Percentiles rank a stretch among this genome's conserved stretches.
Conservation (phyloP, 1,140 invertebrate genomes). For the Ladona fulva region DNA sequence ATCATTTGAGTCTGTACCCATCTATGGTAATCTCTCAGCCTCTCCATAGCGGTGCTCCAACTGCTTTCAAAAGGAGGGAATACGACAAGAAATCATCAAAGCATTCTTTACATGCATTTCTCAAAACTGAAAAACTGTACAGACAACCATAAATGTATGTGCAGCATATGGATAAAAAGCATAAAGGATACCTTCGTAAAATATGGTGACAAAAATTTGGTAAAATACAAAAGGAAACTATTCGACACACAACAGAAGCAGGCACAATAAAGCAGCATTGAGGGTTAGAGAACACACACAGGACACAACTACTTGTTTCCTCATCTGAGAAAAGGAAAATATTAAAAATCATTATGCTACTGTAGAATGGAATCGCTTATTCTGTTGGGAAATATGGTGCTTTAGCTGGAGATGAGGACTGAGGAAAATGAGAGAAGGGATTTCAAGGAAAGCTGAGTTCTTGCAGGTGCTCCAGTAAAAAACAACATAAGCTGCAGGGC, state of each 20-base stretch:
- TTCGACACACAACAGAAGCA: not conserved
- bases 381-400: too few relatives aligned
- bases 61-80: not conserved
- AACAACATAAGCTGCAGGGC: too few relatives aligned
- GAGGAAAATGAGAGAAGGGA: too few relatives aligned
- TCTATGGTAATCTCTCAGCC: not conserved
- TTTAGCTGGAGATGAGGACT: too few relatives aligned
- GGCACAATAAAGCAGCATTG: not conserved
- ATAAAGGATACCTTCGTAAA: not conserved
- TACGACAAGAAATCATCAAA: not conserved
- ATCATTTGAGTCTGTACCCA: too few relatives aligned
- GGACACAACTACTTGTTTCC: not conserved
- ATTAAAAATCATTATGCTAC: too few relatives aligned
- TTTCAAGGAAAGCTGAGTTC: too few relatives aligned
- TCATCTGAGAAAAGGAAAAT: too few relatives aligned
- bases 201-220: not conserved
- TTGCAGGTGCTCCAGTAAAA: too few relatives aligned
- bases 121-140: not conserved
- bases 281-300: not conserved
- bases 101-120: not conserved
- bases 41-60: not conserved
- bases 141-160: not conserved
- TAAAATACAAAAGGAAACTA: not conserved
- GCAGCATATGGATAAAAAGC: not conserved
- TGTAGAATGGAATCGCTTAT: too few relatives aligned